Evolutionary conservation across 2,113 vertebrate species (phyloP), one percentile per base, ranked within the genome.

Genomic region (Albula goreensis): DNA sequence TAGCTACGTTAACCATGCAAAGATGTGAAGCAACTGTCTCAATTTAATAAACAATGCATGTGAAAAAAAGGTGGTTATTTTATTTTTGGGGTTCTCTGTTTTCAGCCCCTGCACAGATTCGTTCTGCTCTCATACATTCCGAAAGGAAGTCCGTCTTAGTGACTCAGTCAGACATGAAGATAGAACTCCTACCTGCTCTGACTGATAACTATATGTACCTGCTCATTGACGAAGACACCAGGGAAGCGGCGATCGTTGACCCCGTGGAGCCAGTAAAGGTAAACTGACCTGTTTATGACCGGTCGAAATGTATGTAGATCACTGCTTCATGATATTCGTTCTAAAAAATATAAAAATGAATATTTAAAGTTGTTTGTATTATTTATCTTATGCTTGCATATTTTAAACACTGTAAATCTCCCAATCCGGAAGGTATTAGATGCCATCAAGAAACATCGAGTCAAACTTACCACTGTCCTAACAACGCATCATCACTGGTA

Each of bases 151-250:
- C 95, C 0, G 89, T 87, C 85, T 82, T 95, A 0, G 87, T 97
- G 88, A 82, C 91, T 0, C 96, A 97, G 89, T 90, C 87, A 80
- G 13, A 92, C 91, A 99, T 99, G 98, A 98, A 94, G 96, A 88
- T 99, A 8, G 97, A 98, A 90, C 87, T 98, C 0, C 91, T 99
- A 6, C 98, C 98, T 0, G 98, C 98, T 0, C 97, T 99, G 86
- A 96, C 95, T 0, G 98, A 99, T 94, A 99, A 99, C 93, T 99
- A 99, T 94, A 99, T 99, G 98, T 99, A 99, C 92, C 97, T 99
- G 5, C 92, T 99, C 82, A 97, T 99, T 0, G 98, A 99, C 0
- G 94, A 93, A 78, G 96, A 97, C 66, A 96, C 97, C 7, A 96
- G 87, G 88, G 97, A 99, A 89, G 98, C 98, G 0, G 98, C 98